phyloP scores from a whole-genome alignment of 1,140 invertebrate genomes.

The Semibalanus balanoides region DNA sequence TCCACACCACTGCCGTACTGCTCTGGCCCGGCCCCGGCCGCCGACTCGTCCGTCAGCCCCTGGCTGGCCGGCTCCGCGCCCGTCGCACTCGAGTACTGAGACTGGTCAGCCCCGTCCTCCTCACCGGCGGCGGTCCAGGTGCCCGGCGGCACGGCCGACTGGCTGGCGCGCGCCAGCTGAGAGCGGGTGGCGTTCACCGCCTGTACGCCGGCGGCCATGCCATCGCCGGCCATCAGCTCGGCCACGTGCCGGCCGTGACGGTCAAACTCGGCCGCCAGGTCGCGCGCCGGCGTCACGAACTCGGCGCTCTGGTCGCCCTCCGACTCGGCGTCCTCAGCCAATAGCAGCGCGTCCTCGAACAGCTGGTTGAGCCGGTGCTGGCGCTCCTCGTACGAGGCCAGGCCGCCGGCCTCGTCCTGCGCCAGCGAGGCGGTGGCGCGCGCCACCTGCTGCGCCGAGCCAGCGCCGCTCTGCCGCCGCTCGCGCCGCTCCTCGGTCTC shows the following conservation, averaged over 20 bases:
- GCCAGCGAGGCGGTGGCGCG: neutral
- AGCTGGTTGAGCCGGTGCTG: slow-evolving; percentile 1
- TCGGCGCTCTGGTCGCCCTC: neutral
- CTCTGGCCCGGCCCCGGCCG: neutral
- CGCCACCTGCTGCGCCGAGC: neutral
- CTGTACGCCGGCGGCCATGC: no score
- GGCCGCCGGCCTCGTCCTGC: neutral
- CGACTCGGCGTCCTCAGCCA: neutral
- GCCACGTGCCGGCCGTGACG: neutral
- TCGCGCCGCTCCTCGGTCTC: neutral
- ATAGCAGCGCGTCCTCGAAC: neutral
- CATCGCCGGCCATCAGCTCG: neutral
- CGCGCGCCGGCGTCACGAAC: neutral
- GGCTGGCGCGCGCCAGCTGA: no score
- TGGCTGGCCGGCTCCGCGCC: neutral
- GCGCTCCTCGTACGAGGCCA: neutral
- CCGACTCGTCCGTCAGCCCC: neutral
- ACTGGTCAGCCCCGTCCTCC: neutral
- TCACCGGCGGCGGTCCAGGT: neutral
- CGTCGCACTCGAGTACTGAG: neutral
- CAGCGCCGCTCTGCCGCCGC: no score
- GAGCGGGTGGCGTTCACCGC: no score
- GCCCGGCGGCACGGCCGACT: neutral
- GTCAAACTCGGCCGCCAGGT: neutral
- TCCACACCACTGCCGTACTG: neutral